Evolutionary conservation across 2,888 invertebrate genomes (phyloP).

Genomic region (Fragum sueziense): DNA sequence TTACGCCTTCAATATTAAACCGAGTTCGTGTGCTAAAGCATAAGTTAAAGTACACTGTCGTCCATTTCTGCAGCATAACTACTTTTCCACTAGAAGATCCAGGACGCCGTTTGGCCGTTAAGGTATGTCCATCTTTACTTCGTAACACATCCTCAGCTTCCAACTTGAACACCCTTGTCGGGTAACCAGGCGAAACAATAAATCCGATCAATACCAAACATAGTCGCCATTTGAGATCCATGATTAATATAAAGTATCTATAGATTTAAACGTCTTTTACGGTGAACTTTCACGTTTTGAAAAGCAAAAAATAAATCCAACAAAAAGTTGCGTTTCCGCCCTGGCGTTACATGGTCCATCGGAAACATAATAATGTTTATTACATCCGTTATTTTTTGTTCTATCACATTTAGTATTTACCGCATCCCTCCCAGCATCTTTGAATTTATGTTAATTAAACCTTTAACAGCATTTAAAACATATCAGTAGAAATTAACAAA

Average conservation of each 20-base stretch:
- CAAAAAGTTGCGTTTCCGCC: not conserved
- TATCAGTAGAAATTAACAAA: too few species aligned
- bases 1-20: constrained; percentile 44
- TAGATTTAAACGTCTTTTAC: not conserved
- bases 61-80: constrained; percentile 46
- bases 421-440: too few species aligned
- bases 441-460: too few species aligned
- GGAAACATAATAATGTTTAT: not conserved
- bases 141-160: constrained; percentile 3
- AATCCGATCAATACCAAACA: not conserved
- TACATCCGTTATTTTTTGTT: not conserved
- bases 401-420: too few species aligned
- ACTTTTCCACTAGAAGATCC: constrained; percentile 43
- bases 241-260: not conserved
- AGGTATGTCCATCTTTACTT: constrained; percentile 1
- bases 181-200: not conserved
- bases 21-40: constrained; percentile 53
- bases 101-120: constrained; percentile 17
- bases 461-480: too few species aligned
- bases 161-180: not conserved
- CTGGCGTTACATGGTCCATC: not conserved
- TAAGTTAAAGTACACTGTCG: constrained; percentile 40
- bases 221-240: not conserved
- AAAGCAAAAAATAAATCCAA: too few species aligned
- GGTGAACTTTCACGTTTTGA: not conserved